Base-by-base conservation (phyloP, 2,797 vertebrate species). In the Sebastes matsubarae region DNA sequence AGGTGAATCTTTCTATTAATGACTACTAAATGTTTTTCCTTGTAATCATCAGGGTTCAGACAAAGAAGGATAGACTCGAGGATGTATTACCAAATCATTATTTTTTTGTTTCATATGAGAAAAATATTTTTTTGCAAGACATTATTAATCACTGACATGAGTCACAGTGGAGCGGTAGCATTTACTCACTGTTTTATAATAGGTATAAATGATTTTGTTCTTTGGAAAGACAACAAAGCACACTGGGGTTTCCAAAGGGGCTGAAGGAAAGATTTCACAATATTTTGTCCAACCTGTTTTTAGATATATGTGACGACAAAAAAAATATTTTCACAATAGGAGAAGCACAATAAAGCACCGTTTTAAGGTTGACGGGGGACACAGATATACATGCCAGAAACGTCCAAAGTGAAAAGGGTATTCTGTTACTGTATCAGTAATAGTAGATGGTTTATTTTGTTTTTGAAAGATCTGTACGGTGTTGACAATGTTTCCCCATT, bases 381-480 rank as follows among this genome's bases (percentile, higher is more conserved):
- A 50, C 54, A 50, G 1, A 30, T 7, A 2, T 6, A 75, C 20
- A 36, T 34, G 30, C n/a, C 29, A 30, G 36, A 30, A 60, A 69
- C 3, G 20, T 46, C 12, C 46, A 65, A 63, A 79, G 74, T 82
- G 38, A 74, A 58, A 78, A 32, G 25, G 20, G 3, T 68, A 4
- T 58, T 69, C 59, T 82, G 68, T 86, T 86, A 68, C 83, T 88
- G 86, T 79, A 87, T 88, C 86, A 86, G 84, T 88, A 83, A 91
- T 20, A 30, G 38, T 30, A 78, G 61, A 57, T 11, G 68, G n/a
- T 66, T 80, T 69, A 34, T 50, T 85, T 64, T 54, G 9, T 54
- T 79, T 78, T 71, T 58, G 12, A 57, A 55, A 22, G 36, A 24
- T 5, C 30, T 69, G 11, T 12, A 10, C 50, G 57, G 27, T 61